phyloP scores from a whole-genome alignment of 2,888 invertebrate genomes.

The Eueremaeus valkanovi region DNA sequence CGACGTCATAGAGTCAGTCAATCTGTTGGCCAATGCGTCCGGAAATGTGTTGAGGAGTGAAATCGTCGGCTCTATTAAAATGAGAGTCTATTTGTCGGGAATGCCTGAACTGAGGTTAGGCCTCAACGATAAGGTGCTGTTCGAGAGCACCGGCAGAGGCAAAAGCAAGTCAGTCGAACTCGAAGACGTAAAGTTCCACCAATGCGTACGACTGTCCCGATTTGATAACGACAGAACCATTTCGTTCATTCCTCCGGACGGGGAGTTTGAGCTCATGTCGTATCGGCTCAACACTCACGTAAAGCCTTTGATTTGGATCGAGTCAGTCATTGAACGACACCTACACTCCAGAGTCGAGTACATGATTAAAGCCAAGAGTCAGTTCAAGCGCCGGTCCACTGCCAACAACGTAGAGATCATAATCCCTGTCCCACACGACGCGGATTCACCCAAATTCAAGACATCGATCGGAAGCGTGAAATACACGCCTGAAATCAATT shows the following conservation, averaged over 20 bases:
- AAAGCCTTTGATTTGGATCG: slow-evolving; percentile 97
- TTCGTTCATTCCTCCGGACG: slow-evolving; percentile 97
- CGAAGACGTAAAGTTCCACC: slow-evolving; percentile 98
- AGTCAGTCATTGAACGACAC: slow-evolving; percentile 95
- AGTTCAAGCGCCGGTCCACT: slow-evolving; percentile 93
- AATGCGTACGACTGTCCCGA: slow-evolving; percentile 90
- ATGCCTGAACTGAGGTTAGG: slow-evolving; percentile 97
- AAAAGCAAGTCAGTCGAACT: slow-evolving; percentile 66
- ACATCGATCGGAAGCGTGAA: slow-evolving; percentile 95
- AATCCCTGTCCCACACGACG: slow-evolving; percentile 92
- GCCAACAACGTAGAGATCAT: slow-evolving; percentile 98
- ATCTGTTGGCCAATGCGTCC: slow-evolving; percentile 89
- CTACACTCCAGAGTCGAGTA: slow-evolving; percentile 96
- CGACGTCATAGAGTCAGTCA: slow-evolving; percentile 98
- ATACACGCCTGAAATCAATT: slow-evolving; percentile 94
- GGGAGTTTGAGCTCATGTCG: slow-evolving; percentile 98
- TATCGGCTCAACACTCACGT: slow-evolving; percentile 94
- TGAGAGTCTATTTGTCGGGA: slow-evolving; percentile 95
- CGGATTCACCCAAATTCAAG: slow-evolving; percentile 97
- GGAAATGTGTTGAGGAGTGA: slow-evolving; percentile 95
- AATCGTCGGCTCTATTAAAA: slow-evolving; percentile 97
- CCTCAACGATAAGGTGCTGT: slow-evolving; percentile 92
- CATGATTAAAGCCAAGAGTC: slow-evolving; percentile 98
- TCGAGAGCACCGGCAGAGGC: slow-evolving; percentile 80
- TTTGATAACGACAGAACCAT: slow-evolving; percentile 98